phyloP scores from a whole-genome alignment of 1,140 invertebrate species.

The Brachionus koreanus region DNA sequence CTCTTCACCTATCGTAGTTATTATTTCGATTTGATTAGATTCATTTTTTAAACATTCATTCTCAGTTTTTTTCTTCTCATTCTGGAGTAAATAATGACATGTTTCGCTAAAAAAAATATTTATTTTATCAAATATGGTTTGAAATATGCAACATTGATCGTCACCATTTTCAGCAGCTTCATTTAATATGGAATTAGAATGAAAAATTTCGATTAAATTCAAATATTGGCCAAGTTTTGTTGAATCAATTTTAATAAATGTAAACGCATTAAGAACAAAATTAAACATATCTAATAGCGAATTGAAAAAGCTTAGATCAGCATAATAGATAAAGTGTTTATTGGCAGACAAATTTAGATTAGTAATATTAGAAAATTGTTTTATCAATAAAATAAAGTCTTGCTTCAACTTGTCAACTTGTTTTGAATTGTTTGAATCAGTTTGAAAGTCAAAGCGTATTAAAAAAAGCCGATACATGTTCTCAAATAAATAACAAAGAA shows the following conservation, averaged over 20 bases:
- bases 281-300: slow-evolving; percentile 15
- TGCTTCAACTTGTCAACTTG: background rate
- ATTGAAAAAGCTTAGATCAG: background rate
- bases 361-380: background rate
- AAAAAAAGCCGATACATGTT: background rate
- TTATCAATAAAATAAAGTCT: background rate
- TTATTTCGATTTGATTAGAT: slow-evolving; percentile 6
- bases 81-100: background rate
- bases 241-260: background rate
- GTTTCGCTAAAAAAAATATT: background rate
- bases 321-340: slow-evolving; percentile 17
- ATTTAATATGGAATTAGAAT: background rate
- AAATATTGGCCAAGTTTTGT: background rate
- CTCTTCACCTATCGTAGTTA: slow-evolving; percentile 33
- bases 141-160: background rate
- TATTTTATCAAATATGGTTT: background rate
- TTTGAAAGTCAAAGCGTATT: background rate
- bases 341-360: background rate
- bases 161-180: background rate
- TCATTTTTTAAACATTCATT: background rate
- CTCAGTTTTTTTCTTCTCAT: background rate
- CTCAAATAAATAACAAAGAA: background rate
- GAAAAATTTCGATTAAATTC: background rate
- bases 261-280: background rate
- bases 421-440: background rate